Percentiles rank a stretch among this genome's conserved stretches.
Evolutionary conservation across 2,113 vertebrate genomes (phyloP).

Genomic region (Speoplatyrhinus poulsoni): DNA sequence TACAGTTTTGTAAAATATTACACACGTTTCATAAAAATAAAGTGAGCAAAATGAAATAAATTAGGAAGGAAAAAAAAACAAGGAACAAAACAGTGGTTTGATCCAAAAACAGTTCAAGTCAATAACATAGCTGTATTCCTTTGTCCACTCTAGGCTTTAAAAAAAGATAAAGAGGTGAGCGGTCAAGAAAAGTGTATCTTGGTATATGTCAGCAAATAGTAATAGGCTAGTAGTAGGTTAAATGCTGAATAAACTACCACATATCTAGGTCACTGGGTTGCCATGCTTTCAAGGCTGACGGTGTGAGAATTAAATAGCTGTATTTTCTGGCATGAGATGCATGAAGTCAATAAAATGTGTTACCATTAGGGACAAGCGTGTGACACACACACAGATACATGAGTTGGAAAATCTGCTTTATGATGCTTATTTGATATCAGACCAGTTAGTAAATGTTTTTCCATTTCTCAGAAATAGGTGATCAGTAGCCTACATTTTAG

Average conservation of each 20-base stretch:
- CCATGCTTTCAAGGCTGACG: too few species aligned
- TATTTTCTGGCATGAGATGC: too few species aligned
- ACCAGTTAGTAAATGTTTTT: background rate
- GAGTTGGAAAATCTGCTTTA: background rate
- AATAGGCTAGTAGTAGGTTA: background rate
- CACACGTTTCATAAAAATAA: slow-evolving; percentile 13
- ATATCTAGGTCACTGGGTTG: slow-evolving; percentile 8
- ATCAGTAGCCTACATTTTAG: background rate
- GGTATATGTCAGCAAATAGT: too few species aligned
- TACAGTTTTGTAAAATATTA: slow-evolving; percentile 22
- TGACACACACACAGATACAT: too few species aligned
- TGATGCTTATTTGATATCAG: background rate
- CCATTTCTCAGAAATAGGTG: background rate
- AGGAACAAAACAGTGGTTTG: slow-evolving; percentile 73
- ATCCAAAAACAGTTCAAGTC: slow-evolving; percentile 78
- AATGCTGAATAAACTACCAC: background rate
- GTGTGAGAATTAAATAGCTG: too few species aligned
- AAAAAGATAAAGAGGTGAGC: background rate
- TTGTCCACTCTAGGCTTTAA: background rate
- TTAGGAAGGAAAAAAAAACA: slow-evolving; percentile 74
- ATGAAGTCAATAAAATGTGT: too few species aligned
- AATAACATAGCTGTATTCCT: slow-evolving; percentile 47
- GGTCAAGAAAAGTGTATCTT: too few species aligned
- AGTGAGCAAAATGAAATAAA: slow-evolving; percentile 15
- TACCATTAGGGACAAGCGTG: too few species aligned